Base-by-base conservation (phyloP, 2,797 vertebrate species). In the Danio jaintianensis region DNA sequence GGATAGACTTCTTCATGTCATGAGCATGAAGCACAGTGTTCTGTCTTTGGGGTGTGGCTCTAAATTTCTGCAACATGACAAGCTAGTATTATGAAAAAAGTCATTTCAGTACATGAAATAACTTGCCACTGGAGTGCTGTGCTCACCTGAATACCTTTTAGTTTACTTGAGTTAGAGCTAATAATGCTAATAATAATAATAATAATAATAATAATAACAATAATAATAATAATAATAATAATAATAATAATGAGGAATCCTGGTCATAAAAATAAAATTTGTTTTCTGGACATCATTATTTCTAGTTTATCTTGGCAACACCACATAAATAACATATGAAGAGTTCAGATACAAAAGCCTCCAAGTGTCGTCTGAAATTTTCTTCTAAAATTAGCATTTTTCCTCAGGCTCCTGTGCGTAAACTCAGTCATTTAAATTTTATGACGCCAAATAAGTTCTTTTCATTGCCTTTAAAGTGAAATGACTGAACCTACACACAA, bases 101-200 rank as follows among this genome's bases (percentile, higher is more conserved):
- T 68, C 8, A 52, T 75, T 53, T 77, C 56, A 20, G 38, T 18
- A n/a, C 80, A 82, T 70, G 80, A 76, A 71, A 55, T 22, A 77
- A 82, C 80, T 47, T 77, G 80, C 66, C 66, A 70, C 6, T 42
- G 68, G 38, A 36, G 36, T 52, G 20, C 12, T 76, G 42, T 69
- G 36, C 20, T 45, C 36, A 47, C 18, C 38, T 18, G 42, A 70
- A 45, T 52, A 59, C 50, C 18, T 62, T 70, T 55, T 16, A 40
- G 15, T 13, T 56, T 6, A n/a, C 22, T n/a, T 36, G 15, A 40
- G 56, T 45, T 59, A 5, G 6, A 58, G 45, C 12, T 20, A 16
- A 29, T 58, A 29, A n/a, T 43, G 2, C n/a, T n/a, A n/a, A n/a
- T n/a, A 16, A 29, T 58, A 45, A 72, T 43, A 29, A n/a, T n/a